phyloP scores from a whole-genome alignment of 2,113 vertebrate genomes.

The Cnemophilus loriae region DNA sequence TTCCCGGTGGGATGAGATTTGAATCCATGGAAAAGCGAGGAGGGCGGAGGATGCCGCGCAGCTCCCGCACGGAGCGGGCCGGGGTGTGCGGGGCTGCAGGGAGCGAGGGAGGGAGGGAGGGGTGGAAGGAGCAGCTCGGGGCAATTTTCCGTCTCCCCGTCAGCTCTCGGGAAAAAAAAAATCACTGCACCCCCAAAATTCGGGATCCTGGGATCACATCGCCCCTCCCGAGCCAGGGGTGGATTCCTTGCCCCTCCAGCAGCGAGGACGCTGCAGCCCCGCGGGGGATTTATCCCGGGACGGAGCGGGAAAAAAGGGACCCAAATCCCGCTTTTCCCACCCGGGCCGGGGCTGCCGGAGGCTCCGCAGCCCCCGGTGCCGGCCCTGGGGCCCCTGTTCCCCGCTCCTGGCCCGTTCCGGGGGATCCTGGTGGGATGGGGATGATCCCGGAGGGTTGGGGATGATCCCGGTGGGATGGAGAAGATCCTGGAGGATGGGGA shows the following conservation, averaged over 20 bases:
- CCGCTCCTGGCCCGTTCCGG: background rate
- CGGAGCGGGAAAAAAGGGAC: background rate
- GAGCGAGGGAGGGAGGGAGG: background rate
- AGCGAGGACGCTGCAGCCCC: background rate
- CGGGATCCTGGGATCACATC: background rate
- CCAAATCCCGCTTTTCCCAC: background rate
- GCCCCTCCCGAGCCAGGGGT: rapidly evolving
- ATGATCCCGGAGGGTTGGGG: background rate
- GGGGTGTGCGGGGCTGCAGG: background rate
- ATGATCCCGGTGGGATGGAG: background rate
- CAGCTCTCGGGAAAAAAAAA: background rate
- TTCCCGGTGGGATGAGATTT: background rate
- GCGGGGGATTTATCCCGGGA: background rate
- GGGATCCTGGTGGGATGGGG: background rate
- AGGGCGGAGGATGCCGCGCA: background rate
- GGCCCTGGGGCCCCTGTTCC: background rate
- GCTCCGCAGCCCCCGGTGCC: background rate
- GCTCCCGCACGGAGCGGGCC: background rate
- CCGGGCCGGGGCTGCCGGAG: background rate
- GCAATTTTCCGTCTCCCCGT: rapidly evolving
- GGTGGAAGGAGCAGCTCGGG: background rate
- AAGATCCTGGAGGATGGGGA: background rate
- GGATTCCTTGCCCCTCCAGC: rapidly evolving
- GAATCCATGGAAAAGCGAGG: background rate
- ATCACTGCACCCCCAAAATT: background rate